Conservation (phyloP, 1,140 invertebrate genomes). For the Ceratina australensis region DNA sequence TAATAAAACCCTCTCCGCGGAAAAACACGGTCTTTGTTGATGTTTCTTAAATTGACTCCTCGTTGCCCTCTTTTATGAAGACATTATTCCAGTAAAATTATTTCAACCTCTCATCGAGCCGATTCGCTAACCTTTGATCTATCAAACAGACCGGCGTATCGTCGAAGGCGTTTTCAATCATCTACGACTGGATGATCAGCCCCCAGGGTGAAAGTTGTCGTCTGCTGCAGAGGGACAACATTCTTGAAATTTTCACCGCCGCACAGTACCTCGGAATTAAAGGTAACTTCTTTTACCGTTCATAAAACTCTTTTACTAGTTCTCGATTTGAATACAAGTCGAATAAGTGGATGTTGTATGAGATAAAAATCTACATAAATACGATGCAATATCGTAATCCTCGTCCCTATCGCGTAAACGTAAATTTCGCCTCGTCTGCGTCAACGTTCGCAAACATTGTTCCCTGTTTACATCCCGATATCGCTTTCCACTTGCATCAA, state of each 20-base stretch:
- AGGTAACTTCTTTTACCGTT: conserved; percentile 71
- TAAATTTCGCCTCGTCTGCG: neutral
- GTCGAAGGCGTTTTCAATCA: conserved; percentile 82
- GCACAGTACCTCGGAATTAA: conserved; percentile 84
- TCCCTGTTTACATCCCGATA: conserved; percentile 21
- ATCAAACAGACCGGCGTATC: conserved; percentile 79
- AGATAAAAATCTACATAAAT: too few species aligned
- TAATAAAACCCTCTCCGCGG: neutral
- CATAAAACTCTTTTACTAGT: neutral
- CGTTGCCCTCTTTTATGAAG: neutral
- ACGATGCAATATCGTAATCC: too few species aligned
- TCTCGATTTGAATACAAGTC: neutral
- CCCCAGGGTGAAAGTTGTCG: conserved; percentile 81
- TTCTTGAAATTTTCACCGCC: conserved; percentile 85
- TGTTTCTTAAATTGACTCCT: neutral
- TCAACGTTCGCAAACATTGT: conserved; percentile 7
- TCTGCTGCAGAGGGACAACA: conserved; percentile 82
- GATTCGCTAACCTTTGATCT: too few species aligned
- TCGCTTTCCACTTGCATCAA: conserved; percentile 18
- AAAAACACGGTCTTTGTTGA: neutral
- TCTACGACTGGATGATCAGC: conserved; percentile 89
- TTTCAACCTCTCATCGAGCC: too few species aligned
- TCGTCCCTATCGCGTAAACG: neutral
- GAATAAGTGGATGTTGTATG: too few species aligned
- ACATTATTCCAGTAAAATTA: too few species aligned